Percentiles rank a stretch among this genome's conserved stretches.
These are phyloP conservation scores for Teleopsis dalmanni DNA, from an alignment of 1,140 invertebrate genomes.

Conservation along the genomic window DNA sequence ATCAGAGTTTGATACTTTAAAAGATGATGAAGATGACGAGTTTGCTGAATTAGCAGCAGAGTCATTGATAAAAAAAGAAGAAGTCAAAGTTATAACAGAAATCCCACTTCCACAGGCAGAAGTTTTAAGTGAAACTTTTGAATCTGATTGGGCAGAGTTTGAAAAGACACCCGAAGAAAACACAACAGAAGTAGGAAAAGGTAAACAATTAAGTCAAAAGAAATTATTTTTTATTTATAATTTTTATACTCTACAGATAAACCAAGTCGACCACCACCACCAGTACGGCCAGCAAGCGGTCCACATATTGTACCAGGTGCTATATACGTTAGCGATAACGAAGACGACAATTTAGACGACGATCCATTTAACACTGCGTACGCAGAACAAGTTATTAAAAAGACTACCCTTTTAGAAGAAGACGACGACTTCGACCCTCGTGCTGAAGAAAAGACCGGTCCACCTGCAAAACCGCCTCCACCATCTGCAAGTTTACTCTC, in stretches of 20 bases:
- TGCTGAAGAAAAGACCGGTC: conserved; percentile 49
- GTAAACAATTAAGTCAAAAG: conserved; percentile 1
- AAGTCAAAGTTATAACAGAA: conserved; percentile 36
- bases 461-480: conserved; percentile 20
- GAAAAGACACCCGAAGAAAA: conserved; percentile 39
- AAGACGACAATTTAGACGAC: conserved; percentile 42
- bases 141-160: conserved; percentile 55
- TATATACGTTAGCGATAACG: conserved; percentile 44
- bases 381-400: conserved; percentile 66
- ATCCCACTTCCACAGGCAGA: conserved; percentile 22
- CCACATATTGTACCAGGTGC: conserved; percentile 37
- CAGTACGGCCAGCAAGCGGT: conserved; percentile 38
- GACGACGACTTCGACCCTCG: conserved; percentile 63
- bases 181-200: conserved; percentile 16
- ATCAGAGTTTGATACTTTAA: conserved; percentile 48
- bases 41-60: conserved; percentile 67
- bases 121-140: conserved; percentile 43
- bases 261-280: conserved; percentile 20
- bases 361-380: conserved; percentile 85
- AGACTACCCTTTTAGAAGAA: conserved; percentile 58
- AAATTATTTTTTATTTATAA: background rate
- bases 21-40: conserved; percentile 57
- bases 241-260: conserved; percentile 15
- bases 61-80: conserved; percentile 54
- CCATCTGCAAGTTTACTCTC: conserved; percentile 26